Conservation (phyloP, 2,797 vertebrate species). For the Nyctibius grandis region DNA sequence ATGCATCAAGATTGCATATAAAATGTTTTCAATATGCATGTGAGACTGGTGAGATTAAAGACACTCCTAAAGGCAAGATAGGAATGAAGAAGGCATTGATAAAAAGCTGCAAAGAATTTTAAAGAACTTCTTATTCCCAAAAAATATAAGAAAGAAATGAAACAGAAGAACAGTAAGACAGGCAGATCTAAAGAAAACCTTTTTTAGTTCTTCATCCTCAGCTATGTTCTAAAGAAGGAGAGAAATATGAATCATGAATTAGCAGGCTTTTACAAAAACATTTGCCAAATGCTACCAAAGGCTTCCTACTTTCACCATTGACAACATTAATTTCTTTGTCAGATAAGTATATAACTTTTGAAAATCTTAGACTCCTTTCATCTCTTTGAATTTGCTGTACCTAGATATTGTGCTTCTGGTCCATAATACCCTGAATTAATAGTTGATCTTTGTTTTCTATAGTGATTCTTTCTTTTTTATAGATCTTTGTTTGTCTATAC, state of each 20-base stretch:
- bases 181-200: not conserved
- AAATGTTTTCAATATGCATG: not conserved
- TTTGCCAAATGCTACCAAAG: not conserved
- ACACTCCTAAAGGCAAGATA: not conserved
- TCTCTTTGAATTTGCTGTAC: not conserved
- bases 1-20: not conserved
- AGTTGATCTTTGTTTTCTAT: not conserved
- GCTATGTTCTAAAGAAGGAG: not conserved
- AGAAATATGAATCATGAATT: not conserved
- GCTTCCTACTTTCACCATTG: not conserved
- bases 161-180: not conserved
- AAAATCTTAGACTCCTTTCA: not conserved
- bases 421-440: not conserved
- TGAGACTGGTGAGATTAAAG: not conserved
- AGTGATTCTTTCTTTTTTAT: too few species aligned
- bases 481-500: too few species aligned
- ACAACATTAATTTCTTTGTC: not conserved
- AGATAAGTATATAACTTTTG: not conserved
- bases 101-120: not conserved
- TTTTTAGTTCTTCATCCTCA: not conserved
- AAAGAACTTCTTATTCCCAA: not conserved
- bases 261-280: not conserved
- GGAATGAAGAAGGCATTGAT: not conserved
- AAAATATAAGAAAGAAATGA: not conserved
- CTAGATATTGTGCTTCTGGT: not conserved